Percentiles rank a stretch among this genome's conserved stretches.
phyloP scores from a whole-genome alignment of 2,888 invertebrate species.

The Glyphotaelius pellucidus region DNA sequence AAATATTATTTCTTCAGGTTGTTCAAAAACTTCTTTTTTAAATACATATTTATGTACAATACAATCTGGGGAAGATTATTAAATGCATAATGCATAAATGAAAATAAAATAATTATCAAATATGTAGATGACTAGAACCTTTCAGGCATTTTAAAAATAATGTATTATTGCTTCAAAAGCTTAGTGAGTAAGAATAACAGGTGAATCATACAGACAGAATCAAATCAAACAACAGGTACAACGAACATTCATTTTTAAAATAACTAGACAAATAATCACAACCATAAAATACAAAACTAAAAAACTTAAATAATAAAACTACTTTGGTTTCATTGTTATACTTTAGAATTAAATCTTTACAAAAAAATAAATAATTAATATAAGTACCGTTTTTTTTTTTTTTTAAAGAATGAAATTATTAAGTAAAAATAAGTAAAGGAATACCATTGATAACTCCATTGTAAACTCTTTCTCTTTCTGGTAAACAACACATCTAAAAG shows the following conservation, averaged over 20 bases:
- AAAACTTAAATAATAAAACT: slow-evolving; percentile 12
- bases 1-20: slow-evolving; percentile 10
- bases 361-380: neutral
- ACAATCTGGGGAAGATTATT: slow-evolving; percentile 27
- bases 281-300: slow-evolving; percentile 36
- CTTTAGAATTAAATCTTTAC: neutral
- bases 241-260: slow-evolving; percentile 36
- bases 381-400: neutral
- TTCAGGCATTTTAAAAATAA: slow-evolving; percentile 59
- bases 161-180: slow-evolving; percentile 64
- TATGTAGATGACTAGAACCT: slow-evolving; percentile 54
- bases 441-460: neutral
- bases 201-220: slow-evolving; percentile 30
- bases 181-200: slow-evolving; percentile 60
- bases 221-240: slow-evolving; percentile 37
- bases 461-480: neutral
- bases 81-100: neutral
- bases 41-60: slow-evolving; percentile 23
- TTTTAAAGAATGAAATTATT: neutral
- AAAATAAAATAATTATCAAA: slow-evolving; percentile 22
- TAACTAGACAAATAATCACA: slow-evolving; percentile 45
- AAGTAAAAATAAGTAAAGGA: neutral
- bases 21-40: neutral
- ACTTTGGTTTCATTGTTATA: neutral
- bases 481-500: neutral